Conservation (phyloP, 2,113 vertebrate species). For the Hyaena hyaena region DNA sequence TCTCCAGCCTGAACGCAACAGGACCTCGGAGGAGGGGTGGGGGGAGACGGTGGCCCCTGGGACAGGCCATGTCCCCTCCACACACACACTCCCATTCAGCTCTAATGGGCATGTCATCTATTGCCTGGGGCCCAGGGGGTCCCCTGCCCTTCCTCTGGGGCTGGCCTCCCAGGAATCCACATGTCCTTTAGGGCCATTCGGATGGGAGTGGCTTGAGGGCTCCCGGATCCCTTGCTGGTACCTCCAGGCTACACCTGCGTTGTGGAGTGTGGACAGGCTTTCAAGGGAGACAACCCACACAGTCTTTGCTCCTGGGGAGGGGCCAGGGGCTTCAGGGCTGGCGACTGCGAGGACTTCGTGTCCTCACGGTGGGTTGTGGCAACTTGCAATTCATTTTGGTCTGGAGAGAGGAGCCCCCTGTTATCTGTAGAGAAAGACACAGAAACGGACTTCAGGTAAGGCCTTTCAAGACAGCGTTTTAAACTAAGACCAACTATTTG, state of each 20-base stretch:
- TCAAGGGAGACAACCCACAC: neutral
- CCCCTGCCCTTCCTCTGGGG: neutral
- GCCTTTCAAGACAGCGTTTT: neutral
- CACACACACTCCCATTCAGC: neutral
- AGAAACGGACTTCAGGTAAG: neutral
- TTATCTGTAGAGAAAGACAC: constrained; percentile 68
- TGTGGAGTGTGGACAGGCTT: neutral
- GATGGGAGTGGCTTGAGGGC: neutral
- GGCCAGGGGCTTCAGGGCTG: constrained; percentile 51
- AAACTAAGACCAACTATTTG: neutral
- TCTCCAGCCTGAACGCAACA: neutral
- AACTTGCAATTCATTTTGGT: constrained; percentile 77
- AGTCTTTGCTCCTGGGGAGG: constrained; percentile 5
- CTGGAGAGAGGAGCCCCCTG: neutral
- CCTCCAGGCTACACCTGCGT: neutral
- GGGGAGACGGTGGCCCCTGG: neutral
- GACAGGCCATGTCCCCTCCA: neutral
- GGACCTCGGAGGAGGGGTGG: neutral
- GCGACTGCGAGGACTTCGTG: constrained; percentile 12
- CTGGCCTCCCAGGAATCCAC: neutral
- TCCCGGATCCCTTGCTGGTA: neutral
- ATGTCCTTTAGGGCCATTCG: neutral
- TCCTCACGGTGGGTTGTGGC: constrained; percentile 68
- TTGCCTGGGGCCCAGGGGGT: neutral
- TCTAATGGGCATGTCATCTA: neutral